These are phyloP conservation scores for Semotilus atromaculatus DNA, from an alignment of 2,797 vertebrate species.

Conservation along the genomic window DNA sequence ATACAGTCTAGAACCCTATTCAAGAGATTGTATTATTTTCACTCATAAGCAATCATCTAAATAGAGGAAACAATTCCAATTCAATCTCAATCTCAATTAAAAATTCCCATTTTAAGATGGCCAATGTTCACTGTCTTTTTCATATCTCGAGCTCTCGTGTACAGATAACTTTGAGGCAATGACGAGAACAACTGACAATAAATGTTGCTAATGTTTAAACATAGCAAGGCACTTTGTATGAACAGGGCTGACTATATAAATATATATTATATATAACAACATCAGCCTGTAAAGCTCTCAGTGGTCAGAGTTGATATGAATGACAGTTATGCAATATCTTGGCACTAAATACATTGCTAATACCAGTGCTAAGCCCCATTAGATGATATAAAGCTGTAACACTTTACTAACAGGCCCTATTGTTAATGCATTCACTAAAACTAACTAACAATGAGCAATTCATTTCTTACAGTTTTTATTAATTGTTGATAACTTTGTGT, in stretches of 20 bases:
- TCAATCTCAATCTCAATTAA: neutral
- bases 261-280: neutral
- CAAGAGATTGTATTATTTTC: neutral
- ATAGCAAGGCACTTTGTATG: neutral
- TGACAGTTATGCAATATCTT: slow-evolving; percentile 2
- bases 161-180: neutral
- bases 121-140: neutral
- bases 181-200: neutral
- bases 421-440: neutral
- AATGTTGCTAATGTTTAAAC: neutral
- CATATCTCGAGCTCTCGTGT: neutral
- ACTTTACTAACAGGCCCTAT: neutral
- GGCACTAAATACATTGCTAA: slow-evolving; percentile 14
- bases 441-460: neutral
- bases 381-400: neutral
- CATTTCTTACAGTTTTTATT: neutral
- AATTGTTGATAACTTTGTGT: neutral
- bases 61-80: neutral
- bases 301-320: slow-evolving; percentile 9
- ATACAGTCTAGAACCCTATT: neutral
- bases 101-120: neutral
- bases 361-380: slow-evolving; percentile 17
- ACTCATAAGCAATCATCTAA: neutral
- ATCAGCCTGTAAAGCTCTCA: neutral
- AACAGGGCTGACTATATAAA: neutral